Conservation (phyloP, 2,113 vertebrate species). For the Emydocephalus ijimae region DNA sequence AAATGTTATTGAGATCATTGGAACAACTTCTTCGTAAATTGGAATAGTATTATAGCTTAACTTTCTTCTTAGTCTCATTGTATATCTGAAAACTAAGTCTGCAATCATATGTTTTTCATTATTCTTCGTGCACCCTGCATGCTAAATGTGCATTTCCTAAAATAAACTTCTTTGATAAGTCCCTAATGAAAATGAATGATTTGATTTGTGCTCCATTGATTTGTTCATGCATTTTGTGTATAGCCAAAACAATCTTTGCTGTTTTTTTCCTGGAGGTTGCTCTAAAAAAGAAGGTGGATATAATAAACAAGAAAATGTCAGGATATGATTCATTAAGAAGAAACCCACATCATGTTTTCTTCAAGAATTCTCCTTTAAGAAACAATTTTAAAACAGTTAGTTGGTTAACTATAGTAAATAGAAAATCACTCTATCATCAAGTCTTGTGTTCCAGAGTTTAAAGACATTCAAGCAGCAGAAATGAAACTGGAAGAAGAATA, state of each 20-base stretch:
- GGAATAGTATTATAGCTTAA: background rate
- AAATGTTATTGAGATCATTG: background rate
- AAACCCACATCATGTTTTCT: slow-evolving; percentile 13
- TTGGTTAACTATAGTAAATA: slow-evolving; percentile 8
- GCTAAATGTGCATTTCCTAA: slow-evolving; percentile 22
- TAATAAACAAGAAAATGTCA: slow-evolving; percentile 20
- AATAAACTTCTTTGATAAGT: slow-evolving; percentile 20
- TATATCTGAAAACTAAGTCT: background rate
- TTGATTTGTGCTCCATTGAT: slow-evolving; percentile 18
- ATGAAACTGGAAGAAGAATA: background rate
- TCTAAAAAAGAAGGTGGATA: background rate
- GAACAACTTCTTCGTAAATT: background rate
- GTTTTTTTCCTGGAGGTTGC: slow-evolving; percentile 3
- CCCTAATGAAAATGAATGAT: slow-evolving; percentile 26
- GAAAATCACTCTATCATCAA: background rate
- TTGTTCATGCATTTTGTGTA: slow-evolving; percentile 25
- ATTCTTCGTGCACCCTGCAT: background rate
- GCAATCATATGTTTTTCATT: slow-evolving; percentile 13
- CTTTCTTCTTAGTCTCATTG: background rate
- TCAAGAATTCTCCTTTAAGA: slow-evolving; percentile 5
- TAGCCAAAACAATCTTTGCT: slow-evolving; percentile 20
- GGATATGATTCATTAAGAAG: slow-evolving; percentile 32
- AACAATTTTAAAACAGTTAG: slow-evolving; percentile 4
- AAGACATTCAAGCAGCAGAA: background rate
- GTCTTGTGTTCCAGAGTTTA: background rate